Evolutionary conservation across 2,888 invertebrate genomes (phyloP).

Genomic region (Unio delphinus): DNA sequence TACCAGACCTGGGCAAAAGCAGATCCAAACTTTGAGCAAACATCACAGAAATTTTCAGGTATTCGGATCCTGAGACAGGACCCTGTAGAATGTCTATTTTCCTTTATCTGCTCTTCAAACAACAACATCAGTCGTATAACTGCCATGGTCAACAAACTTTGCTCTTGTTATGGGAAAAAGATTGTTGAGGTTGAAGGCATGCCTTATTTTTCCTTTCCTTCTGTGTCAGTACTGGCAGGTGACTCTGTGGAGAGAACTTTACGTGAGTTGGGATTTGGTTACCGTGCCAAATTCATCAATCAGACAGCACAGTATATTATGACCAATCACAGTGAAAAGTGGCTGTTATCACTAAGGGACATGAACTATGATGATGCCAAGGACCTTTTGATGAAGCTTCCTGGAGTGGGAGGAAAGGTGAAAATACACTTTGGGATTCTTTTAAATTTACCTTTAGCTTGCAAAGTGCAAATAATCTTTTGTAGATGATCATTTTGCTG

Average conservation of each 20-base stretch:
- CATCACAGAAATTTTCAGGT: constrained; percentile 79
- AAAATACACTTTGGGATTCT: constrained; percentile 4
- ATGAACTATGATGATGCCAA: constrained; percentile 81
- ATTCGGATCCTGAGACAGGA: constrained; percentile 94
- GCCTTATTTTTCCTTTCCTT: constrained; percentile 86
- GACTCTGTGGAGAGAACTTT: constrained; percentile 81
- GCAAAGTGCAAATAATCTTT: neutral
- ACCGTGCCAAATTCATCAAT: constrained; percentile 76
- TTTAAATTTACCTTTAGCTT: neutral
- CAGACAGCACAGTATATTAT: constrained; percentile 74
- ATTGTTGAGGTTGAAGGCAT: constrained; percentile 79
- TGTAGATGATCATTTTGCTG: neutral
- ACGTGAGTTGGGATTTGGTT: constrained; percentile 76
- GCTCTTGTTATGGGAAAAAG: constrained; percentile 83
- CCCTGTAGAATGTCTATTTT: constrained; percentile 92
- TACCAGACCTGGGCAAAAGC: constrained; percentile 82
- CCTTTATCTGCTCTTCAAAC: constrained; percentile 97
- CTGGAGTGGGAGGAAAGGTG: constrained; percentile 95
- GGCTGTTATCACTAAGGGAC: constrained; percentile 81
- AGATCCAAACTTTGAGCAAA: constrained; percentile 83
- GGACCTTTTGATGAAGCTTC: constrained; percentile 81
- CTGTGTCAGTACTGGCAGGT: constrained; percentile 66
- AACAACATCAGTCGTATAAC: constrained; percentile 94
- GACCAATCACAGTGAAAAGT: constrained; percentile 79
- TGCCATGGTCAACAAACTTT: constrained; percentile 91